These are phyloP conservation scores for Archilochus colubris DNA, from an alignment of 2,113 vertebrate species.

Conservation along the genomic window DNA sequence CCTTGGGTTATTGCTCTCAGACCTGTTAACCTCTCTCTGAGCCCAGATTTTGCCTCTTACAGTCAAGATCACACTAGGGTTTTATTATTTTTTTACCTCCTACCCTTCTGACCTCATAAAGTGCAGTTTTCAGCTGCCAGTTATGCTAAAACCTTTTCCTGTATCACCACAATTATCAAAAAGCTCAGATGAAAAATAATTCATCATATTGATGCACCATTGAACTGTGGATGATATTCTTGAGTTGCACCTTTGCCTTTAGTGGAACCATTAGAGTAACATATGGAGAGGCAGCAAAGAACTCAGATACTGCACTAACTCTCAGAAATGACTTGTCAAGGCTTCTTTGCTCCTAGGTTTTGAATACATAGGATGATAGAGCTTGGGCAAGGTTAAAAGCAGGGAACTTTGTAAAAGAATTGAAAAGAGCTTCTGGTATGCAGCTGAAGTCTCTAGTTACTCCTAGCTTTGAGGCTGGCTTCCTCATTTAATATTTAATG, in stretches of 20 bases:
- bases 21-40: not conserved
- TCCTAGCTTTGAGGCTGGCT: not conserved
- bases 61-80: not conserved
- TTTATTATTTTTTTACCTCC: no score
- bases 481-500: not conserved
- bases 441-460: not conserved
- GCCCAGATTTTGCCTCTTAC: not conserved
- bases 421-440: not conserved
- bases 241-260: not conserved
- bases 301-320: not conserved
- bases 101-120: not conserved
- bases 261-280: not conserved
- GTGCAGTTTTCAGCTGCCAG: not conserved
- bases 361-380: not conserved
- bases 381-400: not conserved
- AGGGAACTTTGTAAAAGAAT: not conserved
- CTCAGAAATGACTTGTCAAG: not conserved
- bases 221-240: not conserved
- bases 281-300: not conserved
- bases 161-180: not conserved
- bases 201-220: not conserved
- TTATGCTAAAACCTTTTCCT: not conserved
- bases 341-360: not conserved
- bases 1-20: not conserved
- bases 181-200: constrained; percentile 2